A percentile compares a stretch with the other conserved stretches of the same genome.
Evolutionary conservation across 2,797 vertebrate species (phyloP).

Genomic region (Hapalemur alaotrensis): DNA sequence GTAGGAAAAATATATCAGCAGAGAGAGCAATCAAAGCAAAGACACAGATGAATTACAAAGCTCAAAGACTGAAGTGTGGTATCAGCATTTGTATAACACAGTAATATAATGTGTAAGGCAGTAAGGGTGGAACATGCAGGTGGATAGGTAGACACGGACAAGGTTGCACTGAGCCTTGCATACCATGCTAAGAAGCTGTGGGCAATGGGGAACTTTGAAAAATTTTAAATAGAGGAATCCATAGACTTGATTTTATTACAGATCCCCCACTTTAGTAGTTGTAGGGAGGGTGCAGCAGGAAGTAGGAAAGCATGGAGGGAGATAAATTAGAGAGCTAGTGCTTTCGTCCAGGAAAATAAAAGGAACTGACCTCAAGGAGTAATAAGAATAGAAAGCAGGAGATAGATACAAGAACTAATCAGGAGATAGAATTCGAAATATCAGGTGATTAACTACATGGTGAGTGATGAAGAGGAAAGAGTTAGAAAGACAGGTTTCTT

Average conservation of each 20-base stretch:
- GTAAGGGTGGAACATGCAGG: neutral
- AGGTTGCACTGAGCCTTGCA: neutral
- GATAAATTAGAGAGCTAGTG: neutral
- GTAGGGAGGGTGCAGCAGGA: neutral
- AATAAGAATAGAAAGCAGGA: neutral
- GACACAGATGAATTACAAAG: neutral
- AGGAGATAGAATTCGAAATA: neutral
- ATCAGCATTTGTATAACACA: neutral
- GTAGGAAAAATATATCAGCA: neutral
- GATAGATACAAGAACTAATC: neutral
- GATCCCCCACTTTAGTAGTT: neutral
- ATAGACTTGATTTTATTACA: neutral
- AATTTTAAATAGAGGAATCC: neutral
- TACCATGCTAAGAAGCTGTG: neutral
- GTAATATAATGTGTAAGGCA: neutral
- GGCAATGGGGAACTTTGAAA: neutral
- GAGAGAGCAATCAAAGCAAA: slow-evolving; percentile 32
- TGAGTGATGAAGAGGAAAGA: neutral
- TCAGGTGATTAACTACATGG: neutral
- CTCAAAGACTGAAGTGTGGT: neutral
- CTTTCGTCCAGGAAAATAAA: neutral
- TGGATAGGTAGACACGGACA: neutral
- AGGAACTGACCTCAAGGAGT: neutral
- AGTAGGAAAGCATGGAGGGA: neutral
- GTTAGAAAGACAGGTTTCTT: neutral